Evolutionary conservation across 2,797 vertebrate genomes (phyloP).

Genomic region (Phataginus tetradactyla): DNA sequence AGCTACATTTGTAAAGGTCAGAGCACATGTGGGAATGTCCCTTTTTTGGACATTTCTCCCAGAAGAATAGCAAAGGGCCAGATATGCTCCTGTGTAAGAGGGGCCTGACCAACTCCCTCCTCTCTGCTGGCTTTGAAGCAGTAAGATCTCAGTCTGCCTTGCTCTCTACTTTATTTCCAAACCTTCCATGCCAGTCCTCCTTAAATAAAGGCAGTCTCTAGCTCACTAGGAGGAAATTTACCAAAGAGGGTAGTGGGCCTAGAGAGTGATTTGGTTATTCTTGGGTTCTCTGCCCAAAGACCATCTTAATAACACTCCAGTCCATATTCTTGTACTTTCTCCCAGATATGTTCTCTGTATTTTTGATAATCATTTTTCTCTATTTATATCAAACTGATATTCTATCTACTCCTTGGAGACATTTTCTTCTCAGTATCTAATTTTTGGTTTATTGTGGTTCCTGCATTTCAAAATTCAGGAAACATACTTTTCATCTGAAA

Average conservation of each 20-base stretch:
- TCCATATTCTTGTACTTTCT: background rate
- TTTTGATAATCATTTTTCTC: background rate
- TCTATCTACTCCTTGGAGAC: background rate
- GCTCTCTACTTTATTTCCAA: background rate
- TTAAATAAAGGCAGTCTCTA: background rate
- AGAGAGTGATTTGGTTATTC: background rate
- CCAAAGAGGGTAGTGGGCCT: background rate
- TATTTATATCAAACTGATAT: background rate
- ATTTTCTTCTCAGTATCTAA: background rate
- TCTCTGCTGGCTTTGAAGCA: background rate
- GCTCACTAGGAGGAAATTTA: background rate
- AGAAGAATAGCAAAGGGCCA: background rate
- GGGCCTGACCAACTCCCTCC: background rate
- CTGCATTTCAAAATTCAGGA: slow-evolving; percentile 11
- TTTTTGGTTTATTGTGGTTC: background rate
- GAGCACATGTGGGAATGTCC: background rate
- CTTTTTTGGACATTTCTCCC: background rate
- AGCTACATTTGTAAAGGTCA: background rate
- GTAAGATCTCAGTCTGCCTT: background rate
- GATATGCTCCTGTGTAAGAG: too few relatives aligned
- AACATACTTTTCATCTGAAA: background rate
- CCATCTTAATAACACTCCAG: background rate
- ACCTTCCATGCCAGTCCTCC: background rate
- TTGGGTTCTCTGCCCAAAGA: background rate
- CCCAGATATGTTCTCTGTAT: background rate